Conservation (phyloP, 2,888 invertebrate genomes). For the Drosophila pseudotalamancana region DNA sequence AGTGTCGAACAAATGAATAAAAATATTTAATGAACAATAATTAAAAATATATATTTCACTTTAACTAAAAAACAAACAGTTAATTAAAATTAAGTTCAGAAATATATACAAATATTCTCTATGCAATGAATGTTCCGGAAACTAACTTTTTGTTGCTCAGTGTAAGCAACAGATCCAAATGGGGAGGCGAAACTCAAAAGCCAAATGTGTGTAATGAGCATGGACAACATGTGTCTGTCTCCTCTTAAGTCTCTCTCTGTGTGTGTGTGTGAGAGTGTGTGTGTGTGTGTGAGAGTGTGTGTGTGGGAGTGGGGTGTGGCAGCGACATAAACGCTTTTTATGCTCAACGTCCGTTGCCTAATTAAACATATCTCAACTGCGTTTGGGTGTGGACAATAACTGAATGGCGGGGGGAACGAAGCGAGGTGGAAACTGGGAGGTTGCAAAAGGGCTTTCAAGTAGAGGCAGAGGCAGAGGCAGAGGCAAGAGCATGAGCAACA, state of each 20-base stretch:
- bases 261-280: constrained; percentile 4
- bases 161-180: constrained; percentile 57
- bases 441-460: not conserved
- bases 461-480: not conserved
- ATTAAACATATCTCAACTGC: constrained; percentile 73
- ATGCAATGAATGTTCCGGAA: not conserved
- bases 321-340: constrained; percentile 77
- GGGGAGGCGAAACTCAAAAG: constrained; percentile 51
- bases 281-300: constrained; percentile 6
- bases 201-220: constrained; percentile 73
- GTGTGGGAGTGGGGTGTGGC: constrained; percentile 60
- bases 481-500: not conserved
- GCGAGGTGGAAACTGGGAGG: not conserved
- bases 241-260: constrained; percentile 5
- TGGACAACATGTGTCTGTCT: constrained; percentile 66
- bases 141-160: constrained; percentile 40
- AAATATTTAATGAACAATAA: not conserved
- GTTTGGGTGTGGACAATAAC: constrained; percentile 30
- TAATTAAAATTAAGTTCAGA: no score
- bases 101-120: not conserved
- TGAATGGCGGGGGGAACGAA: not conserved
- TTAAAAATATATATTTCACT: not conserved
- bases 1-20: constrained; percentile 31
- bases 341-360: constrained; percentile 74
- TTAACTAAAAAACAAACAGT: no score